These are phyloP conservation scores for Clistopyga incitator DNA, from an alignment of 2,888 invertebrate genomes.

Conservation along the genomic window DNA sequence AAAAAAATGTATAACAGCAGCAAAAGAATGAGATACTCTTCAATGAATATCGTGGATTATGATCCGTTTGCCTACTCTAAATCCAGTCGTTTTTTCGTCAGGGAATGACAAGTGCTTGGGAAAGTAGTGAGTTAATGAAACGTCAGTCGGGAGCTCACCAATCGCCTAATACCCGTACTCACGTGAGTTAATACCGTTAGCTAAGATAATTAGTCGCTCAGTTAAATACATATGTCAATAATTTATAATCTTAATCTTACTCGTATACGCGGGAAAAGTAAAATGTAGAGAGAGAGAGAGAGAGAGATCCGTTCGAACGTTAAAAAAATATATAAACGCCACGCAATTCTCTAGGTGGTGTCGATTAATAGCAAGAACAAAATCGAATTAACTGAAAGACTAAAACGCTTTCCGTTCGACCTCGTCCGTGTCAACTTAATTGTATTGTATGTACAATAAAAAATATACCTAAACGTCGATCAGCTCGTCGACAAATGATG, in stretches of 20 bases:
- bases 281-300: conserved; percentile 10
- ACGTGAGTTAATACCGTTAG: conserved; percentile 25
- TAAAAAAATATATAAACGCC: conserved; percentile 54
- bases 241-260: conserved; percentile 61
- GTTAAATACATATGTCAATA: conserved; percentile 52
- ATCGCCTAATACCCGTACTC: conserved; percentile 64
- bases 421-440: conserved; percentile 40
- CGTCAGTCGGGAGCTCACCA: conserved; percentile 56
- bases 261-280: conserved; percentile 58
- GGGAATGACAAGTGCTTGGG: conserved; percentile 32
- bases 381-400: conserved; percentile 46
- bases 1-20: no score
- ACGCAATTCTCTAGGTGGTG: conserved; percentile 29
- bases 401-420: conserved; percentile 39
- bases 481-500: conserved; percentile 30
- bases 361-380: conserved; percentile 15
- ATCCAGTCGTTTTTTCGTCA: background rate
- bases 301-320: conserved; percentile 40
- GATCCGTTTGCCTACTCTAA: background rate
- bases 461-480: conserved; percentile 31
- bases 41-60: no score
- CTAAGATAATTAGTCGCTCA: conserved; percentile 26
- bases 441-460: conserved; percentile 60
- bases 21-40: no score
- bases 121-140: conserved; percentile 46